Evolutionary conservation across 2,888 invertebrate species (phyloP).

Genomic region (Torymus texanus): DNA sequence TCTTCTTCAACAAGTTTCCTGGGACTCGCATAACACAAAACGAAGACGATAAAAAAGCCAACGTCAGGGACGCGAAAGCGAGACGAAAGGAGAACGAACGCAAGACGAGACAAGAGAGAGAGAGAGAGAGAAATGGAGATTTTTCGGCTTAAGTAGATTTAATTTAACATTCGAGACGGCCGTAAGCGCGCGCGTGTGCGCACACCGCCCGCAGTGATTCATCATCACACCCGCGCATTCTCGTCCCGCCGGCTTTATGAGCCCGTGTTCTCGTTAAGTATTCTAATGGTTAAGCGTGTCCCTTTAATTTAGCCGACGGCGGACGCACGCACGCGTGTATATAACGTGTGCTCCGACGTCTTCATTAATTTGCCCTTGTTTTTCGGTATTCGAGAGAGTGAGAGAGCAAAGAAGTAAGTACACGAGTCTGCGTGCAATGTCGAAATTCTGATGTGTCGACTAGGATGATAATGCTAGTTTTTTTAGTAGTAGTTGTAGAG

Average conservation of each 20-base stretch:
- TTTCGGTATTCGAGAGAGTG: neutral
- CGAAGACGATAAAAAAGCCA: slow-evolving; percentile 5
- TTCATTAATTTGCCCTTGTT: slow-evolving; percentile 52
- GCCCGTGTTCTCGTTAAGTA: slow-evolving; percentile 73
- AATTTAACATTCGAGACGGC: slow-evolving; percentile 47
- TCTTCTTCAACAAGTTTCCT: neutral
- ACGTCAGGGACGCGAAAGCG: slow-evolving; percentile 26
- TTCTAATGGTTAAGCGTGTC: slow-evolving; percentile 69
- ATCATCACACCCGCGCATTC: slow-evolving; percentile 74
- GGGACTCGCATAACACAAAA: neutral
- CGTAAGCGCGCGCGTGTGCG: slow-evolving; percentile 59
- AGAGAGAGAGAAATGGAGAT: slow-evolving; percentile 44
- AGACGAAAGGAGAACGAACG: slow-evolving; percentile 34
- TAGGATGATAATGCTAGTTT: too few species aligned
- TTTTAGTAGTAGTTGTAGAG: too few species aligned
- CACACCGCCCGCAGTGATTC: slow-evolving; percentile 70
- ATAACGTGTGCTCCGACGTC: slow-evolving; percentile 25
- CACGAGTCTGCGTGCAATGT: too few species aligned
- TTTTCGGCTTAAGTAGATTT: slow-evolving; percentile 51
- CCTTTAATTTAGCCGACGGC: slow-evolving; percentile 47
- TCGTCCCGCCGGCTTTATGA: neutral
- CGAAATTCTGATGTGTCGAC: too few species aligned
- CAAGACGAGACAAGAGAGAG: slow-evolving; percentile 5
- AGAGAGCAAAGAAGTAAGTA: neutral
- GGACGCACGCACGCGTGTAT: neutral